Base-by-base conservation (phyloP, 2,113 vertebrate genomes). In the Cavia porcellus region DNA sequence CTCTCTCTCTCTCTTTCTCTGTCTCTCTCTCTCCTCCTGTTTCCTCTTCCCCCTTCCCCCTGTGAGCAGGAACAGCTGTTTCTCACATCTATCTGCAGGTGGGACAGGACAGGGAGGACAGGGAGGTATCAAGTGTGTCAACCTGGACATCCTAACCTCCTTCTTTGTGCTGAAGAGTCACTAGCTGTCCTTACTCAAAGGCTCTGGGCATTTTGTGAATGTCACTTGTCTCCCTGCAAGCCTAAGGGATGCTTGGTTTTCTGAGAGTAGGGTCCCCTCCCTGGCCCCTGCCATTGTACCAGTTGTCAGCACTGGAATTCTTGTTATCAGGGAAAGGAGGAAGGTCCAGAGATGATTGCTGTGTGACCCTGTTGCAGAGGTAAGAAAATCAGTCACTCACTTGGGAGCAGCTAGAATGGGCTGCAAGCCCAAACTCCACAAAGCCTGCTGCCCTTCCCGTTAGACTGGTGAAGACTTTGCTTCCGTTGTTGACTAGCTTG, bases 91-190 rank as follows among this genome's bases (percentile, higher is more conserved):
- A 3, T 19, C 12, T 2, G 0, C 1, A 47, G 68, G 24, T 6
- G 38, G 32, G 14, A 3, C 12, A 8, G 30, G 0, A 7, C 1
- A 45, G 52, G 30, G 3, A 2, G n/a, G n/a, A n/a, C n/a, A n/a
- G n/a, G n/a, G n/a, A 8, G 20, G 14, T 12, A 0, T 0, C 19
- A 62, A 42, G 59, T 1, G 13, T 7, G 3, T 12, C 1, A 1
- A 13, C 55, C 50, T 15, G 10, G 3, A 4, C 0, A 14, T 59
- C 0, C 0, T 14, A 28, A 5, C 25, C 61, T 28, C 72, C 55
- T 35, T 35, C 17, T 86, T 20, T 35, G 28, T 77, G 38, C 25
- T 42, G 45, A 12, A 13, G 3, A 11, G 42, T 59, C 59, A 55
- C 45, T 57, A 64, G 12, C 7, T 64, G 4, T 22, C 25, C n/a